Conservation (phyloP, 2,113 vertebrate genomes). For the Carollia perspicillata region DNA sequence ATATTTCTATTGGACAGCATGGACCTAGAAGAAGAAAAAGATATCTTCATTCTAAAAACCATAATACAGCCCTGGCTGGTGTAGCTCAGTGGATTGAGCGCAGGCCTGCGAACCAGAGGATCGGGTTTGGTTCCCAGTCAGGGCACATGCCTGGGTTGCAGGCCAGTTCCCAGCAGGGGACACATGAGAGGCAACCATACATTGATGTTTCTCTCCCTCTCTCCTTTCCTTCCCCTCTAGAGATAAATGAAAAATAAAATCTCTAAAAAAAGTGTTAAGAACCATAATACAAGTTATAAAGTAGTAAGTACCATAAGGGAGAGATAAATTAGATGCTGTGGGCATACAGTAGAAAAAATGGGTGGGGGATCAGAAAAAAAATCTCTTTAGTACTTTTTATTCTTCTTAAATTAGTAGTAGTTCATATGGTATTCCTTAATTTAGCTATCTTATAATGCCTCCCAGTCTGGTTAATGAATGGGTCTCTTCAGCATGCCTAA, state of each 20-base stretch:
- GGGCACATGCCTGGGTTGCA: too few relatives aligned
- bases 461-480: background rate
- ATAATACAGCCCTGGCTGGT: too few relatives aligned
- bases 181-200: too few relatives aligned
- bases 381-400: background rate
- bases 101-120: too few relatives aligned
- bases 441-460: slow-evolving; percentile 5
- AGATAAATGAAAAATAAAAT: too few relatives aligned
- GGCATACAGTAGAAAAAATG: background rate
- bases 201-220: too few relatives aligned
- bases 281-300: background rate
- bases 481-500: background rate
- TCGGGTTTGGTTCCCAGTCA: too few relatives aligned
- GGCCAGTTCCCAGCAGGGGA: too few relatives aligned
- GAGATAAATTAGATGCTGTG: background rate
- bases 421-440: slow-evolving; percentile 32
- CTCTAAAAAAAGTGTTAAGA: too few relatives aligned
- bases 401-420: background rate
- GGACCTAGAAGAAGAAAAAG: background rate
- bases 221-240: too few relatives aligned
- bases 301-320: background rate
- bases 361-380: background rate
- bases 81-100: too few relatives aligned
- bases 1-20: background rate
- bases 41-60: background rate